These are phyloP conservation scores for Dryobates pubescens DNA, from an alignment of 2,797 vertebrate genomes.

Conservation along the genomic window DNA sequence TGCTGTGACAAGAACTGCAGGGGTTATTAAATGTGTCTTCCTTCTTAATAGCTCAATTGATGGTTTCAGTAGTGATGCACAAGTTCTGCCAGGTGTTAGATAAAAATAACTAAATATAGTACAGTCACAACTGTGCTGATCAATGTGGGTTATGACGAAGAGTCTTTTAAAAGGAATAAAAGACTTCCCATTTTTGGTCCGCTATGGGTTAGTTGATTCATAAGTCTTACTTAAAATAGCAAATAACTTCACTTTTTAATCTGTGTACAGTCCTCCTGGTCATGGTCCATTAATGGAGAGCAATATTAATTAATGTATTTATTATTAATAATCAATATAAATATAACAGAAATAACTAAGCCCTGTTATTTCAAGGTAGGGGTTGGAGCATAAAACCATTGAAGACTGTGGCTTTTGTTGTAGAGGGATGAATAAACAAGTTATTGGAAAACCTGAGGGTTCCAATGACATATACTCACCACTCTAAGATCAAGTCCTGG, in stretches of 20 bases:
- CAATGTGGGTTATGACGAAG: constrained; percentile 8
- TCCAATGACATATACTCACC: neutral
- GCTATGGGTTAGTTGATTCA: neutral
- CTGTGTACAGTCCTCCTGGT: neutral
- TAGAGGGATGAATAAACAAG: neutral
- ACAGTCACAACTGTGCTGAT: constrained; percentile 40
- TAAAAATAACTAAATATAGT: constrained; percentile 55
- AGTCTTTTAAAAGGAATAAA: neutral
- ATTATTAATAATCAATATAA: neutral
- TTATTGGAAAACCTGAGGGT: neutral
- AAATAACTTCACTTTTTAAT: neutral
- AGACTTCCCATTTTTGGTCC: neutral
- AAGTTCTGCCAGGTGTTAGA: constrained; percentile 43
- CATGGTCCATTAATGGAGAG: neutral
- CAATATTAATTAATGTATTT: neutral
- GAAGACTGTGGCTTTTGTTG: constrained; percentile 8
- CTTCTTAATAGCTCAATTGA: constrained; percentile 55
- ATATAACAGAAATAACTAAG: neutral
- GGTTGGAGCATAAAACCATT: neutral
- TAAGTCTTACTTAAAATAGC: neutral
- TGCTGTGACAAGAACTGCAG: constrained; percentile 20
- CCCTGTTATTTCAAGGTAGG: neutral
- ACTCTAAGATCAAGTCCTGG: neutral
- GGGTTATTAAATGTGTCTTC: constrained; percentile 41
- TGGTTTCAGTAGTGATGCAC: constrained; percentile 43